phyloP scores from a whole-genome alignment of 2,797 vertebrate genomes.

The Alectoris magna region DNA sequence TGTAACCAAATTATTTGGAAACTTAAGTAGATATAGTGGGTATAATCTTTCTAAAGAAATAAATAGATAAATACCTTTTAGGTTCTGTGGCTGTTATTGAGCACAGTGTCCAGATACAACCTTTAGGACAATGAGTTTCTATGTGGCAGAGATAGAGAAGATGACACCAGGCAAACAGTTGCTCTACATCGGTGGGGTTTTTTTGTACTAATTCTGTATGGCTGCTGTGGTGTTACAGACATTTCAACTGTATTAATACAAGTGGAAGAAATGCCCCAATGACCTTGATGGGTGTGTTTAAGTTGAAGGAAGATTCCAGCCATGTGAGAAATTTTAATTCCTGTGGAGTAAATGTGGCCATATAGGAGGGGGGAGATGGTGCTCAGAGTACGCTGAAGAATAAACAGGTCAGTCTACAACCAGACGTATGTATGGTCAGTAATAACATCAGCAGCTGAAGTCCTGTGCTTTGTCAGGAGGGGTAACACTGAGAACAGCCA shows the following conservation, averaged over 20 bases:
- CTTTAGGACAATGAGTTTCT: neutral
- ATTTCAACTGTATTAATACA: neutral
- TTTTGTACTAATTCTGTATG: neutral
- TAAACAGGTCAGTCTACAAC: neutral
- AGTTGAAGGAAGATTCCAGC: neutral
- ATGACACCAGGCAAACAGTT: neutral
- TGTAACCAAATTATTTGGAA: neutral
- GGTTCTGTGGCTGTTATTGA: neutral
- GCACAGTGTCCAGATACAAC: neutral
- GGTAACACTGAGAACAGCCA: neutral
- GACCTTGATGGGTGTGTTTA: neutral
- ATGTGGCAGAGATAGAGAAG: neutral
- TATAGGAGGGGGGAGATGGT: neutral
- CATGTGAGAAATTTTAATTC: neutral
- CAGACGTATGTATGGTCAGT: too few relatives aligned
- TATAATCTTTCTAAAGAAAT: neutral
- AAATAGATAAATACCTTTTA: neutral
- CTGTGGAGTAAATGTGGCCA: neutral
- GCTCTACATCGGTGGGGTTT: neutral
- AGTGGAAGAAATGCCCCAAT: neutral
- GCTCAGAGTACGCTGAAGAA: neutral
- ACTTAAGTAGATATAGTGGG: neutral
- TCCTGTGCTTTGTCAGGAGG: neutral
- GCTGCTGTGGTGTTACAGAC: neutral
- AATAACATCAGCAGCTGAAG: neutral